Evolutionary conservation across 2,113 vertebrate genomes (phyloP).

Genomic region (Oplegnathus fasciatus): DNA sequence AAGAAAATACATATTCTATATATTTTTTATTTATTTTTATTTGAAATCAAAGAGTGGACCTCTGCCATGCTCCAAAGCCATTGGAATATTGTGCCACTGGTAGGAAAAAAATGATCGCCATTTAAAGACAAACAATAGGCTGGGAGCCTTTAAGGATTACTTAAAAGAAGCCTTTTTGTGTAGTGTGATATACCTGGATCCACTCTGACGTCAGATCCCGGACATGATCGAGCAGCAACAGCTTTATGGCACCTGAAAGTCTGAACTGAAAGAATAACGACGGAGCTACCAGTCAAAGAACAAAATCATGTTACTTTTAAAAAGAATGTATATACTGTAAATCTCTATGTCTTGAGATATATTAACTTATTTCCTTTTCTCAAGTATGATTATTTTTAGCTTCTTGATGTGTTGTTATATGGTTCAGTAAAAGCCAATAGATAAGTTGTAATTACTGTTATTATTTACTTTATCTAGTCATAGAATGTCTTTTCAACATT

Average conservation of each 20-base stretch:
- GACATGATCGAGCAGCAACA: constrained; percentile 24
- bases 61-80: constrained; percentile 74
- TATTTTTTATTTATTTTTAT: constrained; percentile 65
- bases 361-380: constrained; percentile 81
- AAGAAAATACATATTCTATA: constrained; percentile 62
- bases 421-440: constrained; percentile 76
- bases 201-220: constrained; percentile 49
- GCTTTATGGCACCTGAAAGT: constrained; percentile 43
- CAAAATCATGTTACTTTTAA: constrained; percentile 71
- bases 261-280: constrained; percentile 30
- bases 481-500: constrained; percentile 37
- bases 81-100: constrained; percentile 50
- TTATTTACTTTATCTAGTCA: constrained; percentile 57
- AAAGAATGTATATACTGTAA: constrained; percentile 86
- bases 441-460: constrained; percentile 52
- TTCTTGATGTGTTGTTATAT: constrained; percentile 73
- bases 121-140: constrained; percentile 37
- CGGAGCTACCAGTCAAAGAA: constrained; percentile 58
- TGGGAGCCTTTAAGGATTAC: constrained; percentile 44
- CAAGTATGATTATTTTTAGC: constrained; percentile 74
- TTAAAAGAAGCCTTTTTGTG: constrained; percentile 49
- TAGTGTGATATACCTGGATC: constrained; percentile 55
- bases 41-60: constrained; percentile 67
- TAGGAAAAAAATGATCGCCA: constrained; percentile 48
- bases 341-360: constrained; percentile 75